Conservation (phyloP, 1,140 invertebrate species). For the Chrysomallon squamiferum region DNA sequence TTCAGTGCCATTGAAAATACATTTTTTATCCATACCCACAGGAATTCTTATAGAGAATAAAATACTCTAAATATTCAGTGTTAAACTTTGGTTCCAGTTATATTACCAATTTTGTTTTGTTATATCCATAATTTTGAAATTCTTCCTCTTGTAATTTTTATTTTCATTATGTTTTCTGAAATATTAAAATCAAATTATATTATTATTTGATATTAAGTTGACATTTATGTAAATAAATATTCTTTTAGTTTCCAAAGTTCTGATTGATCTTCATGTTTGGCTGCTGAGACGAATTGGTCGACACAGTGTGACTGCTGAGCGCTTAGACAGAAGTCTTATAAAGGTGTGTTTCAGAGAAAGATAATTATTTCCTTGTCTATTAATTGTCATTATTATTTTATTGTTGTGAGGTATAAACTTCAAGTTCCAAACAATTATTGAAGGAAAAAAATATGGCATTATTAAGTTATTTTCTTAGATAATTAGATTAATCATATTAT, state of each 20-base stretch:
- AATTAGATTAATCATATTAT: not conserved
- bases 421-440: not conserved
- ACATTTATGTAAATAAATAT: too few relatives aligned
- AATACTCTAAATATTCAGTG: too few relatives aligned
- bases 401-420: not conserved
- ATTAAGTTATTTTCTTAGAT: not conserved
- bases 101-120: too few relatives aligned
- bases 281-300: slow-evolving; percentile 81
- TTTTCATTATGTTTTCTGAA: too few relatives aligned
- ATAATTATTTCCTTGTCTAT: not conserved
- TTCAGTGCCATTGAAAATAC: too few relatives aligned
- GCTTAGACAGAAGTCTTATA: slow-evolving; percentile 87
- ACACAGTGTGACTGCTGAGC: slow-evolving; percentile 81
- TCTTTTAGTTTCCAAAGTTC: slow-evolving; percentile 78
- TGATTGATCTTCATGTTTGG: slow-evolving; percentile 87
- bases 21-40: too few relatives aligned
- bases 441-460: not conserved
- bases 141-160: too few relatives aligned
- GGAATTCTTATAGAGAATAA: too few relatives aligned
- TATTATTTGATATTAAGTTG: too few relatives aligned
- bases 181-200: too few relatives aligned
- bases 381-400: not conserved
- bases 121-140: too few relatives aligned
- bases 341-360: slow-evolving; percentile 66
- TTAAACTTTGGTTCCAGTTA: too few relatives aligned